Base-by-base conservation (phyloP, 2,888 invertebrate genomes). In the Scaptomyza reducta region DNA sequence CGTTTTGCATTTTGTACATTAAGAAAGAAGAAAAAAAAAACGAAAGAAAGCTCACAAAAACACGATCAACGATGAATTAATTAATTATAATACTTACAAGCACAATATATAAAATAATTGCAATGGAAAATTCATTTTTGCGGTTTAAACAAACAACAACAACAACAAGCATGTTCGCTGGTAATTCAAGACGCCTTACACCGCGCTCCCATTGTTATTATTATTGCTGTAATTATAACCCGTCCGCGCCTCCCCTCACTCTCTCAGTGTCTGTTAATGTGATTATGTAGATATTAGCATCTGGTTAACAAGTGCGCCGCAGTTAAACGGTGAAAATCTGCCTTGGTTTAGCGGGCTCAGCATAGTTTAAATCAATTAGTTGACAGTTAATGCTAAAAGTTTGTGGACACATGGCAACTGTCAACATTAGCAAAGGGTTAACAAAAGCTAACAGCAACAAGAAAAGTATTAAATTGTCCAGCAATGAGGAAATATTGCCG, bases 261-360 rank as follows among this genome's bases (percentile, higher is more conserved):
- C 49, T 29, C 29, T 18, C 27, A 7, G 6, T 27, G 1, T 27
- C 27, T 27, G 6, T 35, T 44, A 22, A 41, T 46, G 56, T 69
- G 63, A 68, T 65, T 60, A 74, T 69, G 61, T 53, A 55, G 55
- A 64, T 68, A 87, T 82, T 82, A 82, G 77, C 81, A 87, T 85
- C 86, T 82, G 82, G 75, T 82, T 82, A 82, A 81, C 81, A 82
- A 87, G 82, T 82, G 82, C 88, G 79, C 70, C 54, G 79, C 86
- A 70, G 67, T 64, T 82, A 82, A 82, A 85, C 83, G 88, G 86
- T 87, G 82, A 82, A 82, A 82, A 87, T 81, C 70, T 74, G 55
- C 74, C 74, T 69, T n/a, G 72, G 84, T 65, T 77, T 77, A 68
- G 85, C n/a, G n/a, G n/a, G n/a, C 6, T 9, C 67, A 85, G 88